Evolutionary conservation across 2,797 vertebrate genomes (phyloP), one percentile per base, ranked within the genome.

Genomic region (Heterohyrax brucei): DNA sequence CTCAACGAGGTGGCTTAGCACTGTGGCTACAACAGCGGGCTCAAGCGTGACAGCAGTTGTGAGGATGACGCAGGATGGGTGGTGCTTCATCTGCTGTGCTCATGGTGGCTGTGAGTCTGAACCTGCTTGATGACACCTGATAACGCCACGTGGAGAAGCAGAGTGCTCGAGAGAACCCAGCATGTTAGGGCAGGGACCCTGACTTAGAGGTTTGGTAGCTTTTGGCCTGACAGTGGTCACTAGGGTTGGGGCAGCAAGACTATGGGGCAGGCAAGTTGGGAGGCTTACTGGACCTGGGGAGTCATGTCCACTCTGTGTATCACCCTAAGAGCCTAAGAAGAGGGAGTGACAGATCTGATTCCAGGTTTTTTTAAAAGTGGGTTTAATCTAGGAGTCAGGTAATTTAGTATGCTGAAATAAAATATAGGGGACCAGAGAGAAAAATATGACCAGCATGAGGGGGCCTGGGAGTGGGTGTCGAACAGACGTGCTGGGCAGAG

Each of bases 181-280:
- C 3, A 13, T 59, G 30, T 33, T 16, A 68, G 5, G 77, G 24
- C 12, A n/a, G 44, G 78, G 48, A 46, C 39, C 30, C 12, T 6
- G 39, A 81, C 16, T 4, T 39, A 39, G 61, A 10, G 24, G 10
- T 50, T 70, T 44, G 10, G 10, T 21, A 64, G n/a, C 48, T 46
- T 61, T 48, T 2, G 73, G 56, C 56, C 8, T 10, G 76, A 84
- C 56, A 61, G n/a, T 14, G 0, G 6, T 10, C 39, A 48, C 21
- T 30, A 14, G 24, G 10, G 28, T 59, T 62, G 0, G 28, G 19
- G 8, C 18, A 13, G 0, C 0, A 19, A 62, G 18, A 26, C 64
- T 10, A 4, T 14, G n/a, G 53, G 13, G 6, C 4, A 5, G 64
- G 18, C 2, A 1, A 46, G 70, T 9, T 3, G 3, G 13, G 6